Evolutionary conservation across 2,797 vertebrate species (phyloP), one percentile per base, ranked within the genome.

Genomic region (Oryzias sinensis): DNA sequence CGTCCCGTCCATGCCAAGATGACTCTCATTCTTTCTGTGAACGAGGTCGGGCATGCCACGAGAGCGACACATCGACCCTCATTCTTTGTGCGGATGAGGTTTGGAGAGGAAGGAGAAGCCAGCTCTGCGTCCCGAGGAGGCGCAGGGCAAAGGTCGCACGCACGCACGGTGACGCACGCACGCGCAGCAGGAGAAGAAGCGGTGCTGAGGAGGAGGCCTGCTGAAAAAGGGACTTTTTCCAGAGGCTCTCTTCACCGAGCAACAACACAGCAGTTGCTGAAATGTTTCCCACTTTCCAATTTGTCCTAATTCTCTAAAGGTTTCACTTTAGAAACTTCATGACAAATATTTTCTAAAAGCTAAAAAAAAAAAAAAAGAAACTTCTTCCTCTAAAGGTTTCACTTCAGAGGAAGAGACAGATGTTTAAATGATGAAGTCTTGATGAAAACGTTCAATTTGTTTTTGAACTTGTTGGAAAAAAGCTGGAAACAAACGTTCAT

Each of bases 31-130:
- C 90, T 92, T 92, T 90, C 67, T 92, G 90, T 88, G 89, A 91
- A 88, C 57, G 88, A 81, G 88, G 87, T 83, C 88, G 56, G 88
- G 88, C 53, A 87, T 89, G 88, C 85, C 79, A 80, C 89, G 54
- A 83, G 88, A 86, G 88, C 85, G 87, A 89, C 86, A 47, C 81
- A 81, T 87, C 79, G 90, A 88, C 91, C 89, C 90, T 91, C 91
- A 92, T 92, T 92, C 88, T 91, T 90, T 90, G 89, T 91, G 89
- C 78, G 92, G 90, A 93, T 92, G 91, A 90, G 91, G 90, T 91
- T 90, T 90, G 91, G 89, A 91, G 88, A 91, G 89, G 67, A 87
- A 90, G 87, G 87, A 89, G 89, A 87, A 85, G 89, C 89, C 81
- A 76, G 22, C 73, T 73, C 58, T 79, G 81, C 69, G 52, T 81